Conservation (phyloP, 1,140 invertebrate species). For the Andrena cerasifolii region DNA sequence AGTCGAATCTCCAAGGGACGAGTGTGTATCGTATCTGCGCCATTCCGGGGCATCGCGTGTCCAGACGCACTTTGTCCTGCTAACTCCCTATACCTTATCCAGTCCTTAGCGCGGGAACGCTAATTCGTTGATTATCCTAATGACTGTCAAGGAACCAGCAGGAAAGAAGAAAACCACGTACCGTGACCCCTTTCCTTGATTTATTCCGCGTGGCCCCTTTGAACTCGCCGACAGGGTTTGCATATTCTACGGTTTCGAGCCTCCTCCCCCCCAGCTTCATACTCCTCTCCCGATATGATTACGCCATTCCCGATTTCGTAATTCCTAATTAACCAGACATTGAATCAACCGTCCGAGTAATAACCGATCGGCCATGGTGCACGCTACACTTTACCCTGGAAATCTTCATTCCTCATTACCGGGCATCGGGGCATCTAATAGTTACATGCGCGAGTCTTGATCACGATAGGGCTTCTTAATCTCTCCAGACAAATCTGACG, state of each 20-base stretch:
- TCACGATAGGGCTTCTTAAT: constrained; percentile 78
- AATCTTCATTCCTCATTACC: constrained; percentile 46
- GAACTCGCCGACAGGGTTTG: constrained; percentile 39
- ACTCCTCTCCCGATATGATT: constrained; percentile 9
- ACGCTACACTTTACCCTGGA: neutral
- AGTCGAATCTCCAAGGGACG: constrained; percentile 45
- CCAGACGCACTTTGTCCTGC: constrained; percentile 77
- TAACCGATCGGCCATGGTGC: no score
- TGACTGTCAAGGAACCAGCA: constrained; percentile 71
- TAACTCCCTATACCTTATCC: constrained; percentile 76
- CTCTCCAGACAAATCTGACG: constrained; percentile 71
- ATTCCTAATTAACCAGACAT: constrained; percentile 9
- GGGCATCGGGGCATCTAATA: constrained; percentile 66
- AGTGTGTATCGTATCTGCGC: constrained; percentile 49
- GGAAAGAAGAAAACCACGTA: constrained; percentile 61
- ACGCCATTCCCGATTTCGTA: no score
- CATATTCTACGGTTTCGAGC: constrained; percentile 30
- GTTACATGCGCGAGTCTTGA: constrained; percentile 65
- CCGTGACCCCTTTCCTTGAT: constrained; percentile 42
- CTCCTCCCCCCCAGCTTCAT: neutral
- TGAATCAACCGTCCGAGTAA: neutral
- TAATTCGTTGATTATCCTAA: constrained; percentile 79
- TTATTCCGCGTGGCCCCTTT: constrained; percentile 61
- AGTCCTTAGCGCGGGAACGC: constrained; percentile 75
- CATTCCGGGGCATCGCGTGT: constrained; percentile 74